A percentile compares a stretch with the other conserved stretches of the same genome.
phyloP scores from a whole-genome alignment of 2,113 vertebrate species.

The Poecile atricapillus region DNA sequence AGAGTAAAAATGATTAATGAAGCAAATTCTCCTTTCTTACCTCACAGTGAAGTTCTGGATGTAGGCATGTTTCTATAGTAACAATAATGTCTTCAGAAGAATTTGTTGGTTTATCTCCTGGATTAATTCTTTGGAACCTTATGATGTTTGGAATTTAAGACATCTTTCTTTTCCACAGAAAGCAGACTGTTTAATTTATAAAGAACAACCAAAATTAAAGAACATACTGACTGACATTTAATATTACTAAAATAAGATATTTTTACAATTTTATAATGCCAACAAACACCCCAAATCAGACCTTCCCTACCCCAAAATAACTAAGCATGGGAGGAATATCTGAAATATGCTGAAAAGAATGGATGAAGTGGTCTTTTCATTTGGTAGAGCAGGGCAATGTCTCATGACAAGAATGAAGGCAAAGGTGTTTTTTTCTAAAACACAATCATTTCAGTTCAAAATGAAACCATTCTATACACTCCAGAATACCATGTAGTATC shows the following conservation, averaged over 20 bases:
- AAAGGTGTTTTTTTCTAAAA: not conserved
- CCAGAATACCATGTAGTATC: not conserved
- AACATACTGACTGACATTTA: not conserved
- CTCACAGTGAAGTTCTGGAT: not conserved
- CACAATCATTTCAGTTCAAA: not conserved
- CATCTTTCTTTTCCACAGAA: not conserved
- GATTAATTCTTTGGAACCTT: not conserved
- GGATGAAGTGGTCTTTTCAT: not conserved
- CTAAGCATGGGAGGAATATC: not conserved
- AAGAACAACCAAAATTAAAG: not conserved
- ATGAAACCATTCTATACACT: not conserved
- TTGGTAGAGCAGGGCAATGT: fast-evolving
- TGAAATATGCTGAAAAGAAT: not conserved
- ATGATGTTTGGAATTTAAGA: not conserved
- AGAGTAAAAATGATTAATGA: not conserved
- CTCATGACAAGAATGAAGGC: not conserved
- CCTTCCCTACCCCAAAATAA: not conserved
- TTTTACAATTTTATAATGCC: not conserved
- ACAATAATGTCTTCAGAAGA: not conserved
- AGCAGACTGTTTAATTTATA: not conserved
- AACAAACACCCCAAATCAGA: not conserved
- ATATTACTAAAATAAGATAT: not conserved
- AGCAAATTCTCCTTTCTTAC: not conserved
- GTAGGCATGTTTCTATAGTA: slow-evolving; percentile 18
- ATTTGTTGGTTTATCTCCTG: not conserved